These are phyloP conservation scores for Micrasema minimum DNA, from an alignment of 1,140 invertebrate genomes.

Conservation along the genomic window DNA sequence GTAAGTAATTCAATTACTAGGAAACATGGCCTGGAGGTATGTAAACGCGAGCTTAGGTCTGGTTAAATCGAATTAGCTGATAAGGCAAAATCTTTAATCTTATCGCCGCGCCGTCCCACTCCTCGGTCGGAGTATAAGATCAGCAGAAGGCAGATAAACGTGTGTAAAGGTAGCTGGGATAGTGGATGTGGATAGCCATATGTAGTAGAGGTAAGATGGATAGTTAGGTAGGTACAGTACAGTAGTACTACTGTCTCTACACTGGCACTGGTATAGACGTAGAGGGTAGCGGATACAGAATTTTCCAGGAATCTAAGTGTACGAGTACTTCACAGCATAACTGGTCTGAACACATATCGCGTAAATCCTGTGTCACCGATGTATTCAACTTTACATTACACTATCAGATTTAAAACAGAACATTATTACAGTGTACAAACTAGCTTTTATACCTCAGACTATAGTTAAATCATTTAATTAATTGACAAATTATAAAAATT, in stretches of 20 bases:
- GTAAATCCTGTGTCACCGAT: constrained; percentile 22
- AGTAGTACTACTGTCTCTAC: not conserved
- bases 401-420: too few relatives aligned
- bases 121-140: not conserved
- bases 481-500: too few relatives aligned
- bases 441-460: too few relatives aligned
- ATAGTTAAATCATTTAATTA: too few relatives aligned
- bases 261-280: not conserved
- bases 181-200: not conserved
- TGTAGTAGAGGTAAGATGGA: too few relatives aligned
- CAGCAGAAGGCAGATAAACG: not conserved
- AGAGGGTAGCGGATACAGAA: constrained; percentile 22
- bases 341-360: constrained; percentile 22
- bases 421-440: too few relatives aligned
- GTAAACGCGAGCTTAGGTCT: not conserved
- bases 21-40: not conserved
- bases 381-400: constrained; percentile 6
- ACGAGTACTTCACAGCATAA: not conserved
- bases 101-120: not conserved
- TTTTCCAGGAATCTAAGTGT: constrained; percentile 8
- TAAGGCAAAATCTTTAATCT: constrained; percentile 7
- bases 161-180: not conserved
- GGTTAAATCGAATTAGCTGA: not conserved
- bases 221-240: not conserved
- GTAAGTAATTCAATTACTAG: not conserved